Conservation (phyloP, 2,797 vertebrate species). For the Lerista edwardsae region DNA sequence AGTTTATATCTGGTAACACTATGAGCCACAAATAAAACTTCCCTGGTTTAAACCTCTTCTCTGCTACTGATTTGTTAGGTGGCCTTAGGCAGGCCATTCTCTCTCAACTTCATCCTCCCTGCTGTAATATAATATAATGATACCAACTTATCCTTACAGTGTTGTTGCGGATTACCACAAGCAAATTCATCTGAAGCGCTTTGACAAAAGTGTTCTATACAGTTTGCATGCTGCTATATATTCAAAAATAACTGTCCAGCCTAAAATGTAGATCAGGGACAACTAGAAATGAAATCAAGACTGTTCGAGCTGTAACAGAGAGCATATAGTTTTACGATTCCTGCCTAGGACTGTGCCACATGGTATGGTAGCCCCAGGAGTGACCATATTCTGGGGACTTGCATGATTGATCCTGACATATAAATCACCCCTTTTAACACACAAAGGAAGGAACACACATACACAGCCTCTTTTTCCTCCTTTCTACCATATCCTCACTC, state of each 20-base stretch:
- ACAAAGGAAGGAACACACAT: not conserved
- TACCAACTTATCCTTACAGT: no score
- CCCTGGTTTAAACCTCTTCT: no score
- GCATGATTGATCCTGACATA: not conserved
- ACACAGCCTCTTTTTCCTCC: not conserved
- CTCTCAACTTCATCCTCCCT: no score
- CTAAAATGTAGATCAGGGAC: rapidly evolving
- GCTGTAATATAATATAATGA: no score
- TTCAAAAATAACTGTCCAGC: not conserved
- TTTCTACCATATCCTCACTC: not conserved
- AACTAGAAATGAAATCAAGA: not conserved
- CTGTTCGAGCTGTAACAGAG: not conserved
- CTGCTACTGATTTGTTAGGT: no score
- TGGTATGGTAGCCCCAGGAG: not conserved
- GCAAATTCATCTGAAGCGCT: no score
- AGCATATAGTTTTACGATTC: not conserved
- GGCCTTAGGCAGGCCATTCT: no score
- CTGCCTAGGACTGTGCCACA: not conserved
- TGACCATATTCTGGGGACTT: not conserved
- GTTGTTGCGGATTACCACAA: no score
- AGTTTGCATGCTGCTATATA: not conserved
- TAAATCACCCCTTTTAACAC: not conserved
- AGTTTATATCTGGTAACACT: no score
- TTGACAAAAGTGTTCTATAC: no score
- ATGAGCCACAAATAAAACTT: no score